These are phyloP conservation scores for Camelus bactrianus DNA, from an alignment of 2,113 vertebrate species.

Conservation along the genomic window DNA sequence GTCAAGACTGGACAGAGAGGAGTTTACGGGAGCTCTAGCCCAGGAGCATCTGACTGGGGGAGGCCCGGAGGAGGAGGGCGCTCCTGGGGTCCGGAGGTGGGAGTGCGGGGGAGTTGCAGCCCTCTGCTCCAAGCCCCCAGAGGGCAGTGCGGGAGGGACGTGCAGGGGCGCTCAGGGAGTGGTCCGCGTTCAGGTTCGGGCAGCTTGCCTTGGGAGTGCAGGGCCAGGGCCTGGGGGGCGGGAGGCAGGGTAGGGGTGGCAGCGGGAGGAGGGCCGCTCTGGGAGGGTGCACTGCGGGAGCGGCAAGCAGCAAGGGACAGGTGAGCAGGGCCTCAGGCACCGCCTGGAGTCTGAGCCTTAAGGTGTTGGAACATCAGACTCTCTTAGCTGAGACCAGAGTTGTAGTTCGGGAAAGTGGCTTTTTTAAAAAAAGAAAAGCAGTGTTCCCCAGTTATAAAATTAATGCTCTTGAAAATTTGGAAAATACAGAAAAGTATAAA, in stretches of 20 bases:
- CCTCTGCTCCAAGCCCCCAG: not conserved
- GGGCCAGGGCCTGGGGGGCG: not conserved
- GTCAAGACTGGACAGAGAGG: not conserved
- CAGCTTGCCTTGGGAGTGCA: not conserved
- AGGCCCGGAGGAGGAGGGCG: not conserved
- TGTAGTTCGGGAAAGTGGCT: not conserved
- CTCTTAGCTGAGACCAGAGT: not conserved
- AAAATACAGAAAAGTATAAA: slow-evolving; percentile 58
- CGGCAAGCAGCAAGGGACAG: not conserved
- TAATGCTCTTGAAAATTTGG: slow-evolving; percentile 46
- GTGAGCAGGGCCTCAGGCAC: rapidly evolving
- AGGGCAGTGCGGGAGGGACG: not conserved
- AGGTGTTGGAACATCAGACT: not conserved
- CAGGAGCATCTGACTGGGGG: not conserved
- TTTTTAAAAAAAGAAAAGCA: not conserved
- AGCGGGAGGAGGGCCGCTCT: not conserved
- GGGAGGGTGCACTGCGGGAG: rapidly evolving
- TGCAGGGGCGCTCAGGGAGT: not conserved
- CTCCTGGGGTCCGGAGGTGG: not conserved
- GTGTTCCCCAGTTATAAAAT: not conserved
- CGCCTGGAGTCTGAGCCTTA: not conserved
- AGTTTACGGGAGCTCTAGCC: not conserved
- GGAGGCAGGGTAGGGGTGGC: not conserved
- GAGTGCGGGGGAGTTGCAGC: no score
- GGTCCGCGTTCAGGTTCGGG: no score